These are phyloP conservation scores for Pristiophorus japonicus DNA, from an alignment of 2,113 vertebrate genomes.

Conservation along the genomic window DNA sequence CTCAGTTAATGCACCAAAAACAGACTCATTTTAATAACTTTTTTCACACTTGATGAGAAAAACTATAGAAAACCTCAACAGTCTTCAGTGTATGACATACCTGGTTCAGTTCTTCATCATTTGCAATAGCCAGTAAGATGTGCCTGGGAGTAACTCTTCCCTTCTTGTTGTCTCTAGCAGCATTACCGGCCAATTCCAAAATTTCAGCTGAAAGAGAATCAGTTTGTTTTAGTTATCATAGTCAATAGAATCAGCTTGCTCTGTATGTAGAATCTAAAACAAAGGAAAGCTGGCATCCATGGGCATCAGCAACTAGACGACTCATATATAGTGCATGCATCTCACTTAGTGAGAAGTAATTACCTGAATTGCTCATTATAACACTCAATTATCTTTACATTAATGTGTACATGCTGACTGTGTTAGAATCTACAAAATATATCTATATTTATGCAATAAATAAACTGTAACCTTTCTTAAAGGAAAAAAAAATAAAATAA, in stretches of 20 bases:
- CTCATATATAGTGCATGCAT: neutral
- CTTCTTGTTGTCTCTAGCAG: conserved; percentile 97
- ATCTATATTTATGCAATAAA: neutral
- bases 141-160: conserved; percentile 91
- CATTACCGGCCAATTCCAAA: conserved; percentile 93
- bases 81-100: conserved; percentile 51
- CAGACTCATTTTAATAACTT: neutral
- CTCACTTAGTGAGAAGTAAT: neutral
- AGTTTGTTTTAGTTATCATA: neutral
- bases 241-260: neutral
- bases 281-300: neutral
- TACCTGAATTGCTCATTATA: neutral
- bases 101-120: conserved; percentile 96
- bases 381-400: neutral
- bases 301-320: neutral
- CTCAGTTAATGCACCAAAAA: neutral
- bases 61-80: neutral
- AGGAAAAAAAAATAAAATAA: neutral
- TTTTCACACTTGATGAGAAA: neutral
- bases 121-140: conserved; percentile 93
- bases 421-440: neutral
- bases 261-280: neutral
- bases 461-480: neutral
- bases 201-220: conserved; percentile 75
- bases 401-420: neutral